Evolutionary conservation across 2,888 invertebrate species (phyloP).

Genomic region (Luperina testacea): DNA sequence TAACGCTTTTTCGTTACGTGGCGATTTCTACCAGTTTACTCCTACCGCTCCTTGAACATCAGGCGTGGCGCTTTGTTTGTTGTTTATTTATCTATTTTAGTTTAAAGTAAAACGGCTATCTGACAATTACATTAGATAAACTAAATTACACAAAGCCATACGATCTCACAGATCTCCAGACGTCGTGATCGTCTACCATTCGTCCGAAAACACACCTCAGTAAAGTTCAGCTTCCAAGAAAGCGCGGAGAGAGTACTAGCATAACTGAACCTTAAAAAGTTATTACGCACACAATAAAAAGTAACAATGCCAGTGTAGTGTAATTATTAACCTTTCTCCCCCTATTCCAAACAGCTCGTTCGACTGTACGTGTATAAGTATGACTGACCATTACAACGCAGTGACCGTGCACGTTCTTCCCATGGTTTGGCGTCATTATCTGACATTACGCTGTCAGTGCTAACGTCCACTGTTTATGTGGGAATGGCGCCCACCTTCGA

Average conservation of each 20-base stretch:
- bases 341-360: not conserved
- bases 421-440: conserved; percentile 42
- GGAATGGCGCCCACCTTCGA: conserved; percentile 55
- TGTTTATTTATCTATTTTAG: no score
- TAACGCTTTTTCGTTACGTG: no score
- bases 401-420: conserved; percentile 30
- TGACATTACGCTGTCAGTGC: conserved; percentile 62
- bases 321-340: not conserved
- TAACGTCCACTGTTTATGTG: conserved; percentile 61
- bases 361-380: not conserved
- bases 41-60: no score
- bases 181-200: not conserved
- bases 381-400: not conserved
- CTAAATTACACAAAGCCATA: not conserved
- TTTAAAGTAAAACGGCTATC: not conserved
- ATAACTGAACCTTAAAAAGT: not conserved
- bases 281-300: not conserved
- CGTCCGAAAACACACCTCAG: not conserved
- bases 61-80: no score
- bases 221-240: not conserved
- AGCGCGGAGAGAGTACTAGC: not conserved
- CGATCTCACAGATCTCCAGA: not conserved
- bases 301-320: not conserved
- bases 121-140: not conserved
- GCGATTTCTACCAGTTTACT: no score